A percentile compares a stretch with the other conserved stretches of the same genome.
These are phyloP conservation scores for Caenorhabditis sp. DNA, from an alignment of 2,888 invertebrate species.

Conservation along the genomic window DNA sequence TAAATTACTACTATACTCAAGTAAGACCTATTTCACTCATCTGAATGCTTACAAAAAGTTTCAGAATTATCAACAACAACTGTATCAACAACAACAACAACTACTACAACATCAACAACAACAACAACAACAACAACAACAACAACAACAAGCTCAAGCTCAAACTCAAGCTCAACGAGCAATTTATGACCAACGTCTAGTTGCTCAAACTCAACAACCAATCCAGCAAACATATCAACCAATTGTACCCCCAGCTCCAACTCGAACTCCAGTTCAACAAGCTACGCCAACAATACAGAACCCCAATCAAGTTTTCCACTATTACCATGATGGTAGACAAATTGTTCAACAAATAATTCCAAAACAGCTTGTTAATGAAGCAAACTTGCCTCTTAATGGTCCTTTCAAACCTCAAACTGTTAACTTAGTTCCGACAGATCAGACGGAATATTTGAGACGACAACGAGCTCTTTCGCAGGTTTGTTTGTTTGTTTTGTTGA, in stretches of 20 bases:
- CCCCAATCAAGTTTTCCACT: conserved; percentile 29
- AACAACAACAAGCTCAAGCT: not conserved
- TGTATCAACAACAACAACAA: conserved; percentile 5
- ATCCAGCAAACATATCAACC: conserved; percentile 2
- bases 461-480: conserved; percentile 18
- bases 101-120: conserved; percentile 12
- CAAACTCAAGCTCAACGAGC: not conserved
- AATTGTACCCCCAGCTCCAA: not conserved
- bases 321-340: conserved; percentile 31
- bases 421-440: conserved; percentile 1
- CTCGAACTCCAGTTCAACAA: conserved; percentile 2
- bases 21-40: not conserved
- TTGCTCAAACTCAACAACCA: conserved; percentile 7
- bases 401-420: conserved; percentile 19
- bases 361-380: conserved; percentile 16
- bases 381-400: conserved; percentile 24
- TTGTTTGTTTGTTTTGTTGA: not conserved
- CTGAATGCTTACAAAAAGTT: too few relatives aligned
- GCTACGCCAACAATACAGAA: conserved; percentile 8
- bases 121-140: conserved; percentile 1
- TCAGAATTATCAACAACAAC: conserved; percentile 8
- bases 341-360: conserved; percentile 34
- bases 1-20: not conserved
- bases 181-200: not conserved
- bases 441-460: conserved; percentile 15